Conservation (phyloP, 2,797 vertebrate species). For the Protonibea diacanthus region DNA sequence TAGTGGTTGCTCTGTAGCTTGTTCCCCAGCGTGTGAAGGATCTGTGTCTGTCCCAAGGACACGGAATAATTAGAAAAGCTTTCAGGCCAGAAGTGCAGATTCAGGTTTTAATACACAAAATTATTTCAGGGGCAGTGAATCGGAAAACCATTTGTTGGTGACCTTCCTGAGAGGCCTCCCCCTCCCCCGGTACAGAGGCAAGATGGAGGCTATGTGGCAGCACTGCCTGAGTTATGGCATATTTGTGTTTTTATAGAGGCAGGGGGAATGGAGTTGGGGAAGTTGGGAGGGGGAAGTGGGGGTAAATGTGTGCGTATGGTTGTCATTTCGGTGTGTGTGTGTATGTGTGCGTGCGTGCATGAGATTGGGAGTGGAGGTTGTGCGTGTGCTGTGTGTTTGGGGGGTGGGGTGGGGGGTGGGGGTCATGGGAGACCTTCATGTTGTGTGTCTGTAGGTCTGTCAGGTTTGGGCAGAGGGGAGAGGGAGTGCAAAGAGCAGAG, state of each 20-base stretch:
- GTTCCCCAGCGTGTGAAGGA: conserved; percentile 95
- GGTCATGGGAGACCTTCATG: conserved; percentile 71
- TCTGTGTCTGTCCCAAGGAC: conserved; percentile 99
- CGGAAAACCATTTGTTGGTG: conserved; percentile 99
- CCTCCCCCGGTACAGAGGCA: conserved; percentile 91
- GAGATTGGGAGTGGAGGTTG: conserved; percentile 18
- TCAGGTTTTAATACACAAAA: conserved; percentile 99
- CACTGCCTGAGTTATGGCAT: conserved; percentile 98
- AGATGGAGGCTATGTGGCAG: conserved; percentile 97
- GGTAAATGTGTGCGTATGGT: conserved; percentile 90
- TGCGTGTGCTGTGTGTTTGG: conserved; percentile 57
- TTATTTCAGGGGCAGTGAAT: conserved; percentile 99
- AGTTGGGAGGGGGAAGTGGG: conserved; percentile 83
- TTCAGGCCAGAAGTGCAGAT: conserved; percentile 99
- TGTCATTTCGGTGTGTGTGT: conserved; percentile 57
- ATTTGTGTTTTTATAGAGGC: conserved; percentile 99
- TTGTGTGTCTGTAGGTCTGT: conserved; percentile 80
- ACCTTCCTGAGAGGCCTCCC: conserved; percentile 97
- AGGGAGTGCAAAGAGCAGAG: conserved; percentile 65
- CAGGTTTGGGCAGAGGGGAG: conserved; percentile 70
- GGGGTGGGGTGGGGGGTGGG: conserved; percentile 39
- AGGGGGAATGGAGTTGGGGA: conserved; percentile 86
- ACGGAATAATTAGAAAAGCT: conserved; percentile 99
- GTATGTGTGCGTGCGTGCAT: conserved; percentile 13
- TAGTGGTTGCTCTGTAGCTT: conserved; percentile 88